Evolutionary conservation across 2,888 invertebrate species (phyloP).

Genomic region (Chymomyza procnemis): DNA sequence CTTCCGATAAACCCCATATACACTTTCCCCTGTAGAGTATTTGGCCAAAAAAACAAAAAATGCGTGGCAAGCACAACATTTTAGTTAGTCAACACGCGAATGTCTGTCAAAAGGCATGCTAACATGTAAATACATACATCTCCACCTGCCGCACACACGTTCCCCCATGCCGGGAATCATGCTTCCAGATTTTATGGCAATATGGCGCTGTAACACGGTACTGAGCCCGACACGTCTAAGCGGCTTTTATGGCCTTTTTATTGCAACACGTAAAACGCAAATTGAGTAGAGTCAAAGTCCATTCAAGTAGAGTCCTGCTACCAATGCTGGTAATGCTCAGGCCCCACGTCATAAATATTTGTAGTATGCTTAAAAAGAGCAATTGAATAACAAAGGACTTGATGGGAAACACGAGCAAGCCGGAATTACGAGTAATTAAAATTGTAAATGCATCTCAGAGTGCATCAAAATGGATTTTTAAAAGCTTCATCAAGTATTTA

Average conservation of each 20-base stretch:
- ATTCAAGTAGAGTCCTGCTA: conserved; percentile 1
- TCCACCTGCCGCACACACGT: conserved; percentile 30
- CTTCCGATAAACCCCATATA: no score
- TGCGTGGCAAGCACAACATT: neutral
- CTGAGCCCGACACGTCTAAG: conserved; percentile 17
- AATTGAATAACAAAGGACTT: conserved; percentile 23
- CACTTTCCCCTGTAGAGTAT: no score
- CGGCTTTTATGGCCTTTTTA: conserved; percentile 60
- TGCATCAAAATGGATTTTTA: conserved; percentile 24
- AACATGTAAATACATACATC: conserved; percentile 12
- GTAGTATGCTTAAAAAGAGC: neutral
- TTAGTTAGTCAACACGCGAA: conserved; percentile 46
- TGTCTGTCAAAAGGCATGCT: conserved; percentile 24
- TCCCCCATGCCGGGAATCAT: neutral
- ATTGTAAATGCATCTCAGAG: conserved; percentile 27
- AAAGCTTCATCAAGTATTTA: conserved; percentile 12
- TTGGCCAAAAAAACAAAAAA: neutral
- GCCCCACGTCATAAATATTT: neutral
- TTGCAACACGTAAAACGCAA: conserved; percentile 64
- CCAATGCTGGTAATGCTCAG: conserved; percentile 1
- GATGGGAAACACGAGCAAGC: conserved; percentile 15
- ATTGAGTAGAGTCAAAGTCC: conserved; percentile 46
- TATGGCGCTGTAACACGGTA: neutral
- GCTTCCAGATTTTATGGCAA: neutral
- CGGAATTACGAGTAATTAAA: conserved; percentile 41